Percentiles rank a stretch among this genome's conserved stretches.
These are phyloP conservation scores for Hemicordylus capensis DNA, from an alignment of 2,113 vertebrate species.

Conservation along the genomic window DNA sequence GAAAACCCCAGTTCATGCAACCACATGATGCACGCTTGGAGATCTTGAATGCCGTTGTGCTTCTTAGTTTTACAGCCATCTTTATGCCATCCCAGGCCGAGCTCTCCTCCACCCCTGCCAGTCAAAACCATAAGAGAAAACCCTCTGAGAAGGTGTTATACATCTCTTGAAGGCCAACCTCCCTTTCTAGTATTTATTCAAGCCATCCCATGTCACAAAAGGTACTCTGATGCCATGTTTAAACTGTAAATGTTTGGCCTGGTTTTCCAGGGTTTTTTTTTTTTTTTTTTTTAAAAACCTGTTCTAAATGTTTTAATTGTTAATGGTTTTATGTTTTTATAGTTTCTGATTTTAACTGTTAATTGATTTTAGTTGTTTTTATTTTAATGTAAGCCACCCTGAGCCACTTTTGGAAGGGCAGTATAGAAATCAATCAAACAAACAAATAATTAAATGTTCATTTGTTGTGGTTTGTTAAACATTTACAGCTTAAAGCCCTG, in stretches of 20 bases:
- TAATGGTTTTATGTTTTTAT: too few species aligned
- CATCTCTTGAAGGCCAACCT: neutral
- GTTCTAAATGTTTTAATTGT: too few species aligned
- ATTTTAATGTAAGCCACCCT: too few species aligned
- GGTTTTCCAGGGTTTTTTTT: neutral
- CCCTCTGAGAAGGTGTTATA: neutral
- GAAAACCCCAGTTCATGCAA: constrained; percentile 87
- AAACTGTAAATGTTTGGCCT: neutral
- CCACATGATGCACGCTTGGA: constrained; percentile 84
- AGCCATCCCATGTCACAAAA: neutral
- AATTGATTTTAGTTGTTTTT: too few species aligned
- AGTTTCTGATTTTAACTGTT: too few species aligned
- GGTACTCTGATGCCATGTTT: neutral
- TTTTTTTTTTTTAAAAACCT: too few species aligned
- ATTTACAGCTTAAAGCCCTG: too few species aligned
- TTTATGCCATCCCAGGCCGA: constrained; percentile 88
- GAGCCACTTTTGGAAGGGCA: too few species aligned
- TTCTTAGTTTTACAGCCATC: constrained; percentile 85
- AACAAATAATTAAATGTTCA: too few species aligned
- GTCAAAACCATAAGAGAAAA: constrained; percentile 43
- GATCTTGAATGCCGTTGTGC: constrained; percentile 86
- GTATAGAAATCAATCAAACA: too few species aligned
- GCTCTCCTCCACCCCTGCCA: constrained; percentile 91
- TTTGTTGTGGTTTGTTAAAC: too few species aligned
- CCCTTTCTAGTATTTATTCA: neutral